These are phyloP conservation scores for Psilanteris sp. DNA, from an alignment of 1,140 invertebrate genomes.

Conservation along the genomic window DNA sequence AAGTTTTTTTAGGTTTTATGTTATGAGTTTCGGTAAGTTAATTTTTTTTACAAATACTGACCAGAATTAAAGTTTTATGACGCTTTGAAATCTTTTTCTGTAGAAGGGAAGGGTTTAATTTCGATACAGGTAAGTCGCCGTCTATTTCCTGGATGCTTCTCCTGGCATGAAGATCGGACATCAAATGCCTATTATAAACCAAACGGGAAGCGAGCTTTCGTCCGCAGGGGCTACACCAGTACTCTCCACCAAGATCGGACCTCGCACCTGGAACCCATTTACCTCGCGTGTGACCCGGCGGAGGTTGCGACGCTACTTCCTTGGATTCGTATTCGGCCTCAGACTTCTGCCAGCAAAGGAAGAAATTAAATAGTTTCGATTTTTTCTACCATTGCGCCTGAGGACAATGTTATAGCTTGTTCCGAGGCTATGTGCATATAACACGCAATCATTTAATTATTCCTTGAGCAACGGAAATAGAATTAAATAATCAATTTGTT, in stretches of 20 bases:
- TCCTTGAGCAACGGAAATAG: constrained; percentile 26
- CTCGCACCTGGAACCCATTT: constrained; percentile 87
- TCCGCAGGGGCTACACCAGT: constrained; percentile 90
- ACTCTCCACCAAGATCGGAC: constrained; percentile 78
- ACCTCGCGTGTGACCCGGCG: constrained; percentile 85
- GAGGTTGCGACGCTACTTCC: constrained; percentile 76
- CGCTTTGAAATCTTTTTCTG: constrained; percentile 38
- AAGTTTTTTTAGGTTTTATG: too few species aligned
- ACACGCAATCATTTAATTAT: constrained; percentile 68
- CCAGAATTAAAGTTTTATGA: constrained; percentile 48
- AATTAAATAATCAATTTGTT: too few species aligned
- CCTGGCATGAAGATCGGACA: constrained; percentile 86
- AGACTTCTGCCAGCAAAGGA: constrained; percentile 61
- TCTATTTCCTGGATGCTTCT: constrained; percentile 84
- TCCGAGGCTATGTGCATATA: constrained; percentile 53
- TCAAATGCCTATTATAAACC: constrained; percentile 87
- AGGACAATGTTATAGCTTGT: constrained; percentile 67
- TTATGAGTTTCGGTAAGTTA: too few species aligned
- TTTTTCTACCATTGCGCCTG: constrained; percentile 14
- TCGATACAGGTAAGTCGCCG: constrained; percentile 62
- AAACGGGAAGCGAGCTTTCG: constrained; percentile 85
- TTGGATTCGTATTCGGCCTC: constrained; percentile 71
- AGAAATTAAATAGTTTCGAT: constrained; percentile 20
- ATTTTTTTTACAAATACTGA: too few species aligned
- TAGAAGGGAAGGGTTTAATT: constrained; percentile 12